These are phyloP conservation scores for Nanorana parkeri DNA, from an alignment of 2,113 vertebrate species.

Conservation along the genomic window DNA sequence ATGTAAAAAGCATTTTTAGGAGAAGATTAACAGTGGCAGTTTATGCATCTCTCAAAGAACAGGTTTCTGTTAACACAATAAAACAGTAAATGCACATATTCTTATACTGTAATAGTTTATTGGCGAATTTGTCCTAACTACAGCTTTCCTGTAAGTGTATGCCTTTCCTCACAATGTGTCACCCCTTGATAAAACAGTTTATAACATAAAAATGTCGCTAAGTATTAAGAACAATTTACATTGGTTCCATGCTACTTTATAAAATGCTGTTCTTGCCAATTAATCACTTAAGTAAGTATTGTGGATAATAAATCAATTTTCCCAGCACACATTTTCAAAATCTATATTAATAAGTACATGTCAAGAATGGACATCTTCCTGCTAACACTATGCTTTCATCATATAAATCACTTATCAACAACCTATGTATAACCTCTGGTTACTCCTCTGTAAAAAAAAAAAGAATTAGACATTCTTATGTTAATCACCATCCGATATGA, in stretches of 20 bases:
- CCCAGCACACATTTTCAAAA: slow-evolving; percentile 38
- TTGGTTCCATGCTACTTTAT: slow-evolving; percentile 15
- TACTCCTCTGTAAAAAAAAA: not conserved
- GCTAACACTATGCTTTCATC: slow-evolving; percentile 26
- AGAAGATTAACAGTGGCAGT: too few species aligned
- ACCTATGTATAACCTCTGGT: slow-evolving; percentile 15
- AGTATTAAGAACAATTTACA: slow-evolving; percentile 26
- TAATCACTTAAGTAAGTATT: slow-evolving; percentile 49
- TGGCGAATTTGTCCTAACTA: too few species aligned
- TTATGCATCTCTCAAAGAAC: too few species aligned
- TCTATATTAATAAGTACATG: slow-evolving; percentile 49
- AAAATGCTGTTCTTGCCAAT: slow-evolving; percentile 41
- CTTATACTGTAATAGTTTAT: too few species aligned
- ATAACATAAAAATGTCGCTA: slow-evolving; percentile 50
- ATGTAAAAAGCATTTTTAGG: too few species aligned
- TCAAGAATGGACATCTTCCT: slow-evolving; percentile 39
- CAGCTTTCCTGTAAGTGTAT: not conserved
- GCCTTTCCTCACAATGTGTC: slow-evolving; percentile 1
- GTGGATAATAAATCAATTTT: slow-evolving; percentile 45
- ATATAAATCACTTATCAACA: slow-evolving; percentile 30
- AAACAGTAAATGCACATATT: too few species aligned
- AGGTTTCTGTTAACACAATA: too few species aligned
- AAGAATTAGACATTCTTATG: not conserved
- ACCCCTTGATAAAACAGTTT: slow-evolving; percentile 1
- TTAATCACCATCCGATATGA: not conserved